These are phyloP conservation scores for Zophobas atratus DNA, from an alignment of 1,140 invertebrate genomes.

Conservation along the genomic window DNA sequence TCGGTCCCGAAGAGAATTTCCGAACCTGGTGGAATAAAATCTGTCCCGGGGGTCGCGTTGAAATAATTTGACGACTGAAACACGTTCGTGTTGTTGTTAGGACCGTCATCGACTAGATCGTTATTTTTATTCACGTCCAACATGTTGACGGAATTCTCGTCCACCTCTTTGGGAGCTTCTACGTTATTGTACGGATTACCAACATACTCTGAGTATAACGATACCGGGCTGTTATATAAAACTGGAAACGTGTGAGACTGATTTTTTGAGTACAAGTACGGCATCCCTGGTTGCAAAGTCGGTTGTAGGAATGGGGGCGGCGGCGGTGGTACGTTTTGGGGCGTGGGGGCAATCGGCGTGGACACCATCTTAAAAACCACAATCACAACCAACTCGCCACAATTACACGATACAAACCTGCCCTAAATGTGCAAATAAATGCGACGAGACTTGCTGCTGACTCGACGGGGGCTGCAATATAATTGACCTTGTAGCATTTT, in stretches of 20 bases:
- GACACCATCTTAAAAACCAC: slow-evolving; percentile 71
- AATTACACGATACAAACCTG: slow-evolving; percentile 64
- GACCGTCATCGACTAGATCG: slow-evolving; percentile 18
- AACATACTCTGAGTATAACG: slow-evolving; percentile 71
- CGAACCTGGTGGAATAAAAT: slow-evolving; percentile 70
- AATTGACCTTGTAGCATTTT: slow-evolving; percentile 67
- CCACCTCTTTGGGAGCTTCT: slow-evolving; percentile 11
- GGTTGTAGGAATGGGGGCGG: slow-evolving; percentile 31
- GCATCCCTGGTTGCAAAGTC: slow-evolving; percentile 49
- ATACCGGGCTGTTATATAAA: slow-evolving; percentile 58
- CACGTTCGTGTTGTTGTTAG: slow-evolving; percentile 55
- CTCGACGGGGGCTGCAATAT: slow-evolving; percentile 69
- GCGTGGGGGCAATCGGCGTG: slow-evolving; percentile 71
- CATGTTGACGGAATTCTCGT: slow-evolving; percentile 4
- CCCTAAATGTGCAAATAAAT: slow-evolving; percentile 70
- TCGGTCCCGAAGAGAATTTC: slow-evolving; percentile 71
- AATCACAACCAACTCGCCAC: slow-evolving; percentile 24
- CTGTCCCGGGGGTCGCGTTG: slow-evolving; percentile 68
- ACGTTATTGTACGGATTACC: slow-evolving; percentile 70
- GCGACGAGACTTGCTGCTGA: slow-evolving; percentile 67
- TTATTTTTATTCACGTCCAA: slow-evolving; percentile 43
- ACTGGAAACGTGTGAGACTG: slow-evolving; percentile 57
- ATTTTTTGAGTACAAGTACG: slow-evolving; percentile 56
- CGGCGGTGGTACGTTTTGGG: slow-evolving; percentile 59
- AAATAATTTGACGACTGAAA: slow-evolving; percentile 72